These are phyloP conservation scores for Rhodeus uyekii DNA, from an alignment of 2,797 vertebrate genomes.

Conservation along the genomic window DNA sequence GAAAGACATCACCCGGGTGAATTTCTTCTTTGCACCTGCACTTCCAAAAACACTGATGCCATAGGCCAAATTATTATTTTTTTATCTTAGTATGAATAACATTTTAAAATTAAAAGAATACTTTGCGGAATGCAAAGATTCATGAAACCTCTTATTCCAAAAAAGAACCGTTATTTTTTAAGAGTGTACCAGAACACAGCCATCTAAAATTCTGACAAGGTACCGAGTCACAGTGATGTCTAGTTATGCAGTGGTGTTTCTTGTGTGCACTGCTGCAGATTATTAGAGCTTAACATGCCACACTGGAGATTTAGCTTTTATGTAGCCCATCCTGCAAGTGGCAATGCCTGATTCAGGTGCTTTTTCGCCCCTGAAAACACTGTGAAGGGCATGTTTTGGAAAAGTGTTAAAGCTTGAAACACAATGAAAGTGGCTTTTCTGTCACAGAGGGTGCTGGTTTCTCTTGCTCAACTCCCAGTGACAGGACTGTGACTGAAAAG, in stretches of 20 bases:
- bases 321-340: constrained; percentile 69
- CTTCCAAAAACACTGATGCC: not conserved
- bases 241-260: constrained; percentile 77
- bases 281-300: constrained; percentile 79
- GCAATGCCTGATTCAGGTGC: constrained; percentile 59
- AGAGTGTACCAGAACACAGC: not conserved
- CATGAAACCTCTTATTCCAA: not conserved
- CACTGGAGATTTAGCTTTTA: constrained; percentile 75
- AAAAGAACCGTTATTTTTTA: not conserved
- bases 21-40: not conserved
- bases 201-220: constrained; percentile 73
- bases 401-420: constrained; percentile 45
- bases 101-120: not conserved
- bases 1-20: constrained; percentile 42
- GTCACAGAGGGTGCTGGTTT: constrained; percentile 36
- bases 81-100: not conserved
- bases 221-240: constrained; percentile 72
- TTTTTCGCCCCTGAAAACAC: constrained; percentile 51
- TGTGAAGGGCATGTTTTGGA: constrained; percentile 61
- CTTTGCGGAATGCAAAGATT: not conserved
- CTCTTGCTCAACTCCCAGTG: constrained; percentile 36
- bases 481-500: constrained; percentile 44
- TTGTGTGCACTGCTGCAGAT: constrained; percentile 81
- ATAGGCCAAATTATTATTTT: too few species aligned
- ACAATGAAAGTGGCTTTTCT: constrained; percentile 40